Conservation (phyloP, 2,797 vertebrate genomes). For the Crocidura indochinensis region DNA sequence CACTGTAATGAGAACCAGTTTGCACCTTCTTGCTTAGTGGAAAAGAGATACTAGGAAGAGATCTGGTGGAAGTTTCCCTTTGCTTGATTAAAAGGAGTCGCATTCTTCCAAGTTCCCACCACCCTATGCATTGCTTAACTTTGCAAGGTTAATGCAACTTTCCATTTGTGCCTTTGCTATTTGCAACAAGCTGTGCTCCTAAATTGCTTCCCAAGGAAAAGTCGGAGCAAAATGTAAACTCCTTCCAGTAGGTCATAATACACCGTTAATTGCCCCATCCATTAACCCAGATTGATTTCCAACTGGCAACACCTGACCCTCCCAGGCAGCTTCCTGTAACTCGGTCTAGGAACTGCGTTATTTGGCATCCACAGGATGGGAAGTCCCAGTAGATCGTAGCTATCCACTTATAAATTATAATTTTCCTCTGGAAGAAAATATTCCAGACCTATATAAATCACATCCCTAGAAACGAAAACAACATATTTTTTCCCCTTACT, state of each 20-base stretch:
- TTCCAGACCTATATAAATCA: slow-evolving; percentile 75
- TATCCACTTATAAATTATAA: slow-evolving; percentile 84
- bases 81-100: not conserved
- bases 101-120: not conserved
- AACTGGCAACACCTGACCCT: not conserved
- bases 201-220: slow-evolving; percentile 41
- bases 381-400: slow-evolving; percentile 55
- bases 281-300: not conserved
- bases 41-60: not conserved
- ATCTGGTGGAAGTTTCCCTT: not conserved
- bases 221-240: slow-evolving; percentile 44
- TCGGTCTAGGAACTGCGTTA: not conserved
- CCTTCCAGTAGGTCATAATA: not conserved
- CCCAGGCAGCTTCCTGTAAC: not conserved
- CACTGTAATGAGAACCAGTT: not conserved
- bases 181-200: not conserved
- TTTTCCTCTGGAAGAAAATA: slow-evolving; percentile 75
- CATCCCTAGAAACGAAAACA: slow-evolving; percentile 84
- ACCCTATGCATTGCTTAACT: not conserved
- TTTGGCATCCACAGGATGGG: not conserved
- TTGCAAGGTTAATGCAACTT: not conserved
- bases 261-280: not conserved
- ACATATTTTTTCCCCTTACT: slow-evolving; percentile 80
- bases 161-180: slow-evolving; percentile 35
- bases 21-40: not conserved